Evolutionary conservation across 2,797 vertebrate species (phyloP), one percentile per base, ranked within the genome.

Genomic region (Enteromius viviparus): DNA sequence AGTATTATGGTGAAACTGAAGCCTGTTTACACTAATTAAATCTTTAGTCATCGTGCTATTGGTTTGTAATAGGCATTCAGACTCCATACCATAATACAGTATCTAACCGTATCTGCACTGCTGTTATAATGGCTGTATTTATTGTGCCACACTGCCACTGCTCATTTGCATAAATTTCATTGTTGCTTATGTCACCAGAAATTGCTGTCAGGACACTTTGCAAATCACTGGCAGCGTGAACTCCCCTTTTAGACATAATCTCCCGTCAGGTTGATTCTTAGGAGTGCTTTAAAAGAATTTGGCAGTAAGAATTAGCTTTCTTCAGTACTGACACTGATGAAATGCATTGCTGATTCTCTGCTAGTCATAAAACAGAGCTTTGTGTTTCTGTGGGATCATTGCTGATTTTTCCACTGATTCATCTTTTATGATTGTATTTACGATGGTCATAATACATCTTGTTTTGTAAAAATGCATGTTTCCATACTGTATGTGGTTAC

Each of bases 361-460:
- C 71, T 34, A n/a, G 74, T 60, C 34, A 42, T 60, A 45, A 62
- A 76, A 45, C 23, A 29, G 37, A 17, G n/a, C 15, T 42, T 26
- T 76, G 34, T 45, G 37, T 40, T 60, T 62, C 55, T 62, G 15
- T 76, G 34, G 15, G 62, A 45, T 6, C 55, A 62, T n/a, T 62
- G 55, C 40, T 15, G 55, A 40, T 42, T 26, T 45, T 45, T 45
- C 15, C 2, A 1, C 14, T 29, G 37, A 45, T 76, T 62, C 8
- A 45, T 10, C 9, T n/a, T 12, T 45, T 76, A 62, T 60, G 15
- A 60, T 58, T 55, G 51, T 11, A 1, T 45, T 26, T 15, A 60
- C 8, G 53, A 37, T 75, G 49, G 40, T 76, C 70, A 68, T 49
- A 76, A 76, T 64, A 11, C 75, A 76, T 53, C 19, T 75, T 76